Evolutionary conservation across 2,797 vertebrate genomes (phyloP).

Genomic region (Sciurus vulgaris): DNA sequence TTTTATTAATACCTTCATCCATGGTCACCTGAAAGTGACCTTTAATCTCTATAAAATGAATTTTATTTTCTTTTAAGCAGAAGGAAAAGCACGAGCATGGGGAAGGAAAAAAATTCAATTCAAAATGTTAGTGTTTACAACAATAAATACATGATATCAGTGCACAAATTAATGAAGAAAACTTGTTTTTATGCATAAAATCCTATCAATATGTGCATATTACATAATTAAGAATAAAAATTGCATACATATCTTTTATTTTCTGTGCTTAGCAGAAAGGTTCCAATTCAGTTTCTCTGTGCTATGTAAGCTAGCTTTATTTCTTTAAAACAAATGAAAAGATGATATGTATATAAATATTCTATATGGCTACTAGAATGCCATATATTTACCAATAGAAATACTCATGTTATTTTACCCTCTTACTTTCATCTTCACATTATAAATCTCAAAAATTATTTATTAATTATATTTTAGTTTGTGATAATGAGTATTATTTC

Average conservation of each 20-base stretch:
- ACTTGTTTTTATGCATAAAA: not conserved
- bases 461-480: not conserved
- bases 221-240: constrained; percentile 26
- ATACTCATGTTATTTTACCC: not conserved
- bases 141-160: not conserved
- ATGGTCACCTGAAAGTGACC: not conserved
- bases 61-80: not conserved
- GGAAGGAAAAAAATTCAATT: constrained; percentile 24
- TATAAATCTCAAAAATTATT: constrained; percentile 38
- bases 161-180: not conserved
- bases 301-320: constrained; percentile 18
- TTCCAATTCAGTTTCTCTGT: constrained; percentile 8
- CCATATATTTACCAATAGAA: not conserved
- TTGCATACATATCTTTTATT: not conserved
- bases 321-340: constrained; percentile 37
- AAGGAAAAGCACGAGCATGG: constrained; percentile 6
- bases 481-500: not conserved
- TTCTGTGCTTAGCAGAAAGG: not conserved
- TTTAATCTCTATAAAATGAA: constrained; percentile 23
- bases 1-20: constrained; percentile 37
- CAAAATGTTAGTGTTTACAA: constrained; percentile 45
- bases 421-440: constrained; percentile 27
- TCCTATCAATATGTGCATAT: not conserved
- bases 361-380: not conserved
- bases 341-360: not conserved